These are phyloP conservation scores for Venustaconcha ellipsiformis DNA, from an alignment of 1,140 invertebrate genomes.

Conservation along the genomic window DNA sequence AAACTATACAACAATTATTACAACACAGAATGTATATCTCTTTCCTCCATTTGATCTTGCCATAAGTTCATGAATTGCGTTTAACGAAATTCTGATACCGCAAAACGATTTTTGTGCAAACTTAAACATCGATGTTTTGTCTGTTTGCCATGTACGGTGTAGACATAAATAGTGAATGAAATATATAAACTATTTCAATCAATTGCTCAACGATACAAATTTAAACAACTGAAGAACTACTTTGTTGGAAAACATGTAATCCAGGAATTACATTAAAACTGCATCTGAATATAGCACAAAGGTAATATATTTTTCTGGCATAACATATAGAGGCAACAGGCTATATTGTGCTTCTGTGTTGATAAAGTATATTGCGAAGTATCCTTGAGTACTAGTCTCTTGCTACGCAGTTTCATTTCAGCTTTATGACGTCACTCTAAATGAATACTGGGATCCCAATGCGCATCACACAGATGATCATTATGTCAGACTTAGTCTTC, in stretches of 20 bases:
- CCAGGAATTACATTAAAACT: background rate
- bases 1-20: too few species aligned
- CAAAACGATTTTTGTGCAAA: background rate
- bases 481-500: conserved; percentile 1
- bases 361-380: background rate
- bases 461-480: conserved; percentile 17
- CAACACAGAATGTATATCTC: background rate
- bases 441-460: conserved; percentile 14
- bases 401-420: conserved; percentile 12
- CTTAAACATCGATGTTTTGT: too few species aligned
- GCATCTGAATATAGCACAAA: background rate
- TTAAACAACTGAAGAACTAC: too few species aligned
- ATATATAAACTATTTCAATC: too few species aligned
- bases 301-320: background rate
- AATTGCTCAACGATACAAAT: too few species aligned
- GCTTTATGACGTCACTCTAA: conserved; percentile 15
- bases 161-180: too few species aligned
- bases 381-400: background rate
- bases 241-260: too few species aligned
- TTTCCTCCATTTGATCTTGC: background rate
- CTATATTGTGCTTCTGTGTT: background rate
- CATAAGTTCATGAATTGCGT: background rate
- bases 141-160: too few species aligned
- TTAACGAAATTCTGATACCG: background rate
- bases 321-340: background rate